Base-by-base conservation (phyloP, 2,888 invertebrate species). In the Crioceris asparagi region DNA sequence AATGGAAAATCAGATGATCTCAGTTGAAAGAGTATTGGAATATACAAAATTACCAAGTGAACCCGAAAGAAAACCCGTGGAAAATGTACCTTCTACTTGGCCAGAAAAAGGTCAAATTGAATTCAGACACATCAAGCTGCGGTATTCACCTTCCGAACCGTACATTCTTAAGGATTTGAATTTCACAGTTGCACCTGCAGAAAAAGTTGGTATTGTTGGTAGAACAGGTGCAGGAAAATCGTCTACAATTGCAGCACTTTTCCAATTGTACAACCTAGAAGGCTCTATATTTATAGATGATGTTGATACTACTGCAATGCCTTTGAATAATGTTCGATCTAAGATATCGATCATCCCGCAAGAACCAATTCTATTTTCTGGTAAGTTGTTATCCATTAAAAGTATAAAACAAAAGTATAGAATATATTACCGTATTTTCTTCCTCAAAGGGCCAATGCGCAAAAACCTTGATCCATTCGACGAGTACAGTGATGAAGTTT, bases 201-300 rank as follows among this genome's bases (percentile, higher is more conserved):
- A 77, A 67, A 82, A 82, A 69, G 70, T 85, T 16, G 86, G 86
- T 3, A 77, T 87, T 6, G 81, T 85, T 2, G 87, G 88, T 0
- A 66, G 87, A 50, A 88, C 88, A 0, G 88, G 88, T 0, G 87
- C 87, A 1, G 88, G 87, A n/a, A 85, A 85, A 59, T 80, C 82
- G 0, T 83, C 83, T 0, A 62, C 83, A 31, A 79, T 85, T 49
- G 71, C 81, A 0, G 82, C 83, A 2, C 63, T 92, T 15, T 91
- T 90, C 61, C 81, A 92, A 39, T 60, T 96, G 43, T 80, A 84
- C 5, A 80, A 79, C 44, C 68, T 82, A 29, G 77, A 79, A 36
- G 94, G 94, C 0, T 67, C 72, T 16, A 79, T 96, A 26, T 59
- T 75, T 36, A 86, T 96, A 48, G 96, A 96, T 61, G 78, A 72